Base-by-base conservation (phyloP, 2,113 vertebrate species). In the Coturnix japonica region DNA sequence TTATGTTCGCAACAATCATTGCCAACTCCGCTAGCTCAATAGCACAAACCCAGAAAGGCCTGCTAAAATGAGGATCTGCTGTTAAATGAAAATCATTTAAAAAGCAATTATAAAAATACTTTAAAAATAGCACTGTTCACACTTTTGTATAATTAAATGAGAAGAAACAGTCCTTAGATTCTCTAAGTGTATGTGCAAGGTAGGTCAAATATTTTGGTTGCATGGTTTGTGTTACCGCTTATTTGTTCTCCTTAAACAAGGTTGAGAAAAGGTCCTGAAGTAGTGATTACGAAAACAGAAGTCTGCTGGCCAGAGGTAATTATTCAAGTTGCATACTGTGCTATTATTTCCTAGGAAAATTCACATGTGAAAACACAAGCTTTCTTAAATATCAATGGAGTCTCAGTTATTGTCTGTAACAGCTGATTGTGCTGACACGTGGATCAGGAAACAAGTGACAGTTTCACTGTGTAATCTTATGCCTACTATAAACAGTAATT, bases 391-490 rank as follows among this genome's bases (percentile, higher is more conserved):
- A 8, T 26, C 31, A 81, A n/a, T 49, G 60, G 4, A 81, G 26
- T 7, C 43, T 71, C 25, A 49, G 13, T 70, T 81, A 57, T 46
- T 65, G 25, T 28, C 28, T 56, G 49, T 49, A 43, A 35, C 3
- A 74, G 20, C 13, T 2, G 0, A 3, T 22, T 11, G 6, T 28
- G 23, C 9, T 35, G n/a, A 30, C 0, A 0, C 39, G 17, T 53
- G 39, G 16, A 49, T 8, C 19, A 4, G 7, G 37, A 73, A 17
- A 7, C 8, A 78, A 25, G 44, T 1, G 0, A 65, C 60, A 12
- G 4, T 66, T 82, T 76, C 5, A 2, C 11, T 51, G 10, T 39
- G 67, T 65, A n/a, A 69, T 22, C 25, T 39, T 43, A 3, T 28
- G 28, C 25, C 26, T 41, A 17, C 10, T 2, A n/a, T 20, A 39